Base-by-base conservation (phyloP, 1,140 invertebrate species). In the Grapholita molesta region DNA sequence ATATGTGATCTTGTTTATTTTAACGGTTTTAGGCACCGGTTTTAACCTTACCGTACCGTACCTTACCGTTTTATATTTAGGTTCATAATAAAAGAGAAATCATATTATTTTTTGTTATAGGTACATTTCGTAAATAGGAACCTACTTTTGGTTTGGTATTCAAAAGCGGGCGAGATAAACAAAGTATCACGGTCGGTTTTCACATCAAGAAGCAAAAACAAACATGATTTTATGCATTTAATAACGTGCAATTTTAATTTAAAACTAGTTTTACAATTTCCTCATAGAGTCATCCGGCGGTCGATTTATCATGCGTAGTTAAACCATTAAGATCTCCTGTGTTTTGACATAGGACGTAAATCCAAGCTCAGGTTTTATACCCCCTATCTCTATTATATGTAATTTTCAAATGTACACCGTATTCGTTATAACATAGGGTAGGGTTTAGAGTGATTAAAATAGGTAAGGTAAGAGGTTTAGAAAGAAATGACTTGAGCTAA, bases 331-430 rank as follows among this genome's bases (percentile, higher is more conserved):
- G 25, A 30, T 61, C 55, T 61, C 55, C 24, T 25, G n/a, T 28
- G 55, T 61, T 28, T 28, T 61, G 55, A 61, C 55, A 61, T 30
- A 61, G 24, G 55, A 28, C 55, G 55, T 32, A 61, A 61, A 61
- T 61, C 15, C 7, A 48, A 48, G 15, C 35, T 12, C 42, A n/a
- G 12, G 2, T 18, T 48, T 7, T 21, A 6, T 48, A 21, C 42
- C 42, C 21, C 42, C 18, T 48, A 48, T 9, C 18, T 48, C 8
- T 21, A 6, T 18, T 1, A 9, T 7, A 7, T 48, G 18, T 15
- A 1, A 21, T 9, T 48, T 38, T 38, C 5, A 1, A 18, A 9
- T 48, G 42, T 48, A 2, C 3, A 48, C 42, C 12, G 42, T 48
- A 48, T 48, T 18, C 3, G 3, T 3, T 15, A 5, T 5, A 18